Base-by-base conservation (phyloP, 2,888 invertebrate genomes). In the Drosophila flavopinicola region DNA sequence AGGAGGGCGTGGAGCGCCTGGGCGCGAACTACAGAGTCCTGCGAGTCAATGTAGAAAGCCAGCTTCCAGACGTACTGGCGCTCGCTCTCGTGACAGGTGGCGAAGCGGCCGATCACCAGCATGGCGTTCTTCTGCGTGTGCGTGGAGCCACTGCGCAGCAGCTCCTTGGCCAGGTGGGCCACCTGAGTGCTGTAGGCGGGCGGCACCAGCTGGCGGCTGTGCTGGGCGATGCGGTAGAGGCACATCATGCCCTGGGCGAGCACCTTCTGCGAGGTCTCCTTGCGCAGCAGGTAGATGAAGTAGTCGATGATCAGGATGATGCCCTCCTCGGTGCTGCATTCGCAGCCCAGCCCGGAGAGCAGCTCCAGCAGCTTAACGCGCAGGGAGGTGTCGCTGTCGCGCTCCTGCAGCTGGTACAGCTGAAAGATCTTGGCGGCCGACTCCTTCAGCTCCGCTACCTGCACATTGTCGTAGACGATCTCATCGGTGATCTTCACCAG, bases 21-120 rank as follows among this genome's bases (percentile, higher is more conserved):
- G 68, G 96, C 95, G 30, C 98, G 93, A 5, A 98, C 98, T 85
- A 98, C 93, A 0, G 98, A 96, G 92, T 98, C 98, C 92, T 96
- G 94, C 25, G 95, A 94, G 90, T 96, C 94, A 38, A 96, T 96
- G 91, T 97, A 98, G 73, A 95, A 95, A 17, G 95, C 94, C n/a
- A 98, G 93, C 51, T 97, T 92, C 80, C 94, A 94, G 6, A 96
- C 92, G 64, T 94, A 93, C 58, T 93, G 92, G 35, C 93, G 92
- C 15, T 90, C 91, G 79, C 94, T 93, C 24, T 93, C 93, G 68
- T 94, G 94, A 0, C 92, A 91, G n/a, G 89, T 70, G 9, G 88
- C 85, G 3, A 89, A 88, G 41, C 89, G 86, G 0, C 90, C 88
- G 0, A 91, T 90, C 1, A 91, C 75, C 24, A 89, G 71, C 48